phyloP scores from a whole-genome alignment of 2,888 invertebrate species.

The Brachyopa scutellaris region DNA sequence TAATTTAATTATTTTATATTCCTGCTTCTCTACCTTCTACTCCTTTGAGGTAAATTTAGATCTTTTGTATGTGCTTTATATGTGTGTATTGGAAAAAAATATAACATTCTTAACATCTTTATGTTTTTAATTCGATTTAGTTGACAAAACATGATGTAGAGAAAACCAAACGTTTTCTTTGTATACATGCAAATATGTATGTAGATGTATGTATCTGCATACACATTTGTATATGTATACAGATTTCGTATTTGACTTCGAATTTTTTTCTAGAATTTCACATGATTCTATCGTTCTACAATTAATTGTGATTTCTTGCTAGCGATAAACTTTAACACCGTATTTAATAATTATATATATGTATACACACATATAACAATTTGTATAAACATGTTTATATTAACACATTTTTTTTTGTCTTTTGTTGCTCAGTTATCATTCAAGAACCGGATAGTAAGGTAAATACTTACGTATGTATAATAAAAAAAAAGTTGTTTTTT shows the following conservation, averaged over 20 bases:
- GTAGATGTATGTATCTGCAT: too few species aligned
- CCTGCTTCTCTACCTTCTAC: slow-evolving; percentile 43
- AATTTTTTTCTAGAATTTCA: too few species aligned
- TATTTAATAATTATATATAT: not conserved
- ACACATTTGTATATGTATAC: too few species aligned
- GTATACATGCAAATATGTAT: too few species aligned
- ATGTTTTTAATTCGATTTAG: not conserved
- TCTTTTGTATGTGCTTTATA: not conserved
- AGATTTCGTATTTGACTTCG: too few species aligned
- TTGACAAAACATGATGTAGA: not conserved
- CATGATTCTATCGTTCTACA: too few species aligned
- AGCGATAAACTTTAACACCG: not conserved
- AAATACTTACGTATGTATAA: too few species aligned
- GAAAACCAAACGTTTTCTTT: too few species aligned
- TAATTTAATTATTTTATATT: slow-evolving; percentile 25
- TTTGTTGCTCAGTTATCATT: slow-evolving; percentile 79
- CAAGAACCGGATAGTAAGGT: slow-evolving; percentile 80
- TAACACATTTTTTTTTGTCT: slow-evolving; percentile 64
- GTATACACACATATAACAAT: not conserved
- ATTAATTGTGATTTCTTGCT: too few species aligned
- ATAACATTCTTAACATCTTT: not conserved
- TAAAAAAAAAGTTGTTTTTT: too few species aligned
- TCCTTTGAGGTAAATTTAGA: slow-evolving; percentile 50
- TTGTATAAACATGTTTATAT: not conserved
- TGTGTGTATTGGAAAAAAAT: slow-evolving; percentile 33